Evolutionary conservation across 23 tunicate species (phyloP), one percentile per base, ranked within the genome.

Genomic region (Aplidium turbinatum): DNA sequence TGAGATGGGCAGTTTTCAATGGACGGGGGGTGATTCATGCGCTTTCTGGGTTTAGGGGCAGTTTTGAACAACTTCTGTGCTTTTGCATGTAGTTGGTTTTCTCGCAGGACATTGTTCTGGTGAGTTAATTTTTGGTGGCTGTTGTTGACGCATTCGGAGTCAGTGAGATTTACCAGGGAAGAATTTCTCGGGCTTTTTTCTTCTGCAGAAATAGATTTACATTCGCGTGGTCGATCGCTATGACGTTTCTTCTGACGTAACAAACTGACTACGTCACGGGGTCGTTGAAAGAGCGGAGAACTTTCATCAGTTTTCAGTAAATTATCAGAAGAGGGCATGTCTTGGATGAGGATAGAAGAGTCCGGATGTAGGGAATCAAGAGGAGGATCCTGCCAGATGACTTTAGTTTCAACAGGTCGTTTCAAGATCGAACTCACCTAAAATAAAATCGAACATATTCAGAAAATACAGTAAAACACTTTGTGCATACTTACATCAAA

Each of bases 361-460:
- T n/a, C n/a, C n/a, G n/a, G n/a, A n/a, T n/a, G n/a, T n/a, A n/a
- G n/a, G n/a, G n/a, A n/a, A n/a, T n/a, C 13, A 11, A 16, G 50
- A 42, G 16, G 13, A 9, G 50, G 50, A 42, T 42, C 50, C 50
- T 42, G 50, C 50, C 50, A 61, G 11, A 6, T 7, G 7, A 23
- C 19, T 7, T 29, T 38, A 27, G 36, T 6, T 6, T n/a, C 38
- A 11, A 32, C 4, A 4, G 68, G 68, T 9, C 6, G 27, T 29
- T 29, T 77, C 60, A 77, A n/a, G 63, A 72, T 77, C 60, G 70
- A 61, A 33, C 82, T 77, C 28, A 77, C 82, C 82, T 77, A 42
- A 2, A 35, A n/a, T 5, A 38, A 42, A 9, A 16, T 16, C 11
- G 16, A 42, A 16, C 16, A 16, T 11, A 42, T 42, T 9, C 50